Percentiles rank a stretch among this genome's conserved stretches.
phyloP scores from a whole-genome alignment of 2,888 invertebrate species.

The Nyleta sp. region DNA sequence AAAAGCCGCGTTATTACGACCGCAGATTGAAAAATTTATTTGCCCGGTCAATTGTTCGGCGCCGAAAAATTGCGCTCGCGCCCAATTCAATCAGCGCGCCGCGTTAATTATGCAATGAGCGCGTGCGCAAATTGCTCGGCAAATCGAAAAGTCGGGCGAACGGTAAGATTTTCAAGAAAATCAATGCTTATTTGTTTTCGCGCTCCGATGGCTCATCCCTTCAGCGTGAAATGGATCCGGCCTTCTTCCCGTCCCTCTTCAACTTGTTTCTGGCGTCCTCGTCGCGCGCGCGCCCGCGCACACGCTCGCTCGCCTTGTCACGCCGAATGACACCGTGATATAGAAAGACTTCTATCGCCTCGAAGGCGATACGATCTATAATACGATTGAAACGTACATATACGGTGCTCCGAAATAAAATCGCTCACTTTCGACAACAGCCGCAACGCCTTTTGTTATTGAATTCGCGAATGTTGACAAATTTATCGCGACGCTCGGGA shows the following conservation, averaged over 20 bases:
- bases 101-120: conserved; percentile 43
- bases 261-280: conserved; percentile 45
- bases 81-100: conserved; percentile 31
- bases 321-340: conserved; percentile 69
- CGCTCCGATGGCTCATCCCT: conserved; percentile 74
- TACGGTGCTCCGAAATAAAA: conserved; percentile 64
- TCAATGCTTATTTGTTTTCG: conserved; percentile 77
- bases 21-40: conserved; percentile 52
- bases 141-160: conserved; percentile 63
- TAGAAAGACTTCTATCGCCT: conserved; percentile 67
- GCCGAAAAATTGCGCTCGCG: conserved; percentile 34
- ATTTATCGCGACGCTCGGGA: conserved; percentile 40
- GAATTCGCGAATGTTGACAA: conserved; percentile 59
- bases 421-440: conserved; percentile 55
- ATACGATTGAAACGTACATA: conserved; percentile 69
- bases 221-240: conserved; percentile 75
- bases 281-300: conserved; percentile 42
- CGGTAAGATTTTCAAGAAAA: conserved; percentile 73
- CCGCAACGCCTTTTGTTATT: conserved; percentile 56
- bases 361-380: conserved; percentile 69
- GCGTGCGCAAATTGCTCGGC: conserved; percentile 32
- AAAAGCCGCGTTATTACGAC: conserved; percentile 36
- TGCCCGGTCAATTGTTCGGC: conserved; percentile 32
- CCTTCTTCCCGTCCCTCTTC: conserved; percentile 56
- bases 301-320: conserved; percentile 64